Evolutionary conservation across 53 echinoderm and acorn worm genomes (phyloP), one percentile per base, ranked within the genome.

Genomic region (Astropecten irregularis): DNA sequence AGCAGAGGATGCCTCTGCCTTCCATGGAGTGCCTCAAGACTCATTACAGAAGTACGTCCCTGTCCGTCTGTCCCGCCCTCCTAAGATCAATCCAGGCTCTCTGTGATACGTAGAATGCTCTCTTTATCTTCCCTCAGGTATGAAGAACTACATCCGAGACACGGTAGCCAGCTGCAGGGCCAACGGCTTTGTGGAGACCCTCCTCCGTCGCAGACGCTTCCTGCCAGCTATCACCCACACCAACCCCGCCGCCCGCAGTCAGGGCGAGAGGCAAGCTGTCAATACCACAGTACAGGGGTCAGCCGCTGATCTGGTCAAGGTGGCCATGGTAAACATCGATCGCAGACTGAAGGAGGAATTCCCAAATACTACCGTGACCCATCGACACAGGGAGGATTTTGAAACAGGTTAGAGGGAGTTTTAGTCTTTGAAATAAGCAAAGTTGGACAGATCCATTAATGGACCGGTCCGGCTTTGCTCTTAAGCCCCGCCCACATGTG

Each of bases 231-330:
- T 97, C 77, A 77, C 85, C 40, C 92, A 97, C 85, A 59, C 93
- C 68, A 94, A 88, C 55, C 42, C 74, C 4, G 92, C 85, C 3
- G 88, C 93, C 56, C 76, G 93, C 10, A 93, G 69, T 39, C 99
- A 99, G 59, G 99, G 94, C 1, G 99, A 99, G 69, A 86, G 99
- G 19, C 99, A 99, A 67, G 99, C 99, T 6, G 92, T 99, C 61
- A 99, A 99, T 61, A 99, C 99, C 54, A 99, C 93, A 40, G 85
- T 99, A 29, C 99, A 99, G 86, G 99, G 99, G 33, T 99, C 99
- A 18, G 99, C 99, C 3, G 99, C 99, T 57, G 99, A 99, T 65
- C 88, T 99, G 50, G 92, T 99, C 38, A 99, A 99, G 82, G 86
- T 68, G 2, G 99, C 99, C 15, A 99, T 99, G 99, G 85, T 94